Base-by-base conservation (phyloP, 2,888 invertebrate genomes). In the Cerceris ruficornis region DNA sequence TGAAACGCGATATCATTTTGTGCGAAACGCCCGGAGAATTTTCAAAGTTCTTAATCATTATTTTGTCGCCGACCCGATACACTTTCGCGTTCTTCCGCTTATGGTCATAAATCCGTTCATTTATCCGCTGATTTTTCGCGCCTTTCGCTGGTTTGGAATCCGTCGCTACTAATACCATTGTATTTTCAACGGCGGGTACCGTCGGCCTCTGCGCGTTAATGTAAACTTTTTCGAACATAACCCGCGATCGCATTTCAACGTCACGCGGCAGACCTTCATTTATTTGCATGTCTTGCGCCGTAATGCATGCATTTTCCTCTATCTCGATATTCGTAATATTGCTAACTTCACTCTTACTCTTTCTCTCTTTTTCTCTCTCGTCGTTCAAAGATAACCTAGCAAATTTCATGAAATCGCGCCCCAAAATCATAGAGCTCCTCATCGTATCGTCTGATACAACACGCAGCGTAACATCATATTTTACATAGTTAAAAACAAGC, bases 41-140 rank as follows among this genome's bases (percentile, higher is more conserved):
- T 1, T 58, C 57, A 8, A 58, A 80, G 41, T 83, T 83, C 13
- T 61, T 61, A 0, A 85, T 70, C 75, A 85, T 79, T 2, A 85
- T 72, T 11, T 78, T 79, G 46, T 85, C 86, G 0, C 73, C 82
- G 0, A 75, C 54, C 28, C 77, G 13, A 42, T 85, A 81, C 13
- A 59, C 52, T 41, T 67, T 61, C 1, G 81, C 54, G 8, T 14
- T 49, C 67, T 87, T 88, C 39, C 85, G 87, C 52, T 69, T 87
- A 28, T 70, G 79, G 70, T 90, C 81, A 75, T 81, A 87, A 77
- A 83, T 73, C 7, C 88, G 83, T 11, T 77, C 54, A 59, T 89
- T 87, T 2, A n/a, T 65, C 58, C 79, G 81, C 9, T 71, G 58
- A 17, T 13, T 39, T 39, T 11, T 49, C 14, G 72, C 52, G 6